Percentiles rank a stretch among this genome's conserved stretches.
Conservation (phyloP, 1,140 invertebrate genomes). For the Psilanteris sp. region DNA sequence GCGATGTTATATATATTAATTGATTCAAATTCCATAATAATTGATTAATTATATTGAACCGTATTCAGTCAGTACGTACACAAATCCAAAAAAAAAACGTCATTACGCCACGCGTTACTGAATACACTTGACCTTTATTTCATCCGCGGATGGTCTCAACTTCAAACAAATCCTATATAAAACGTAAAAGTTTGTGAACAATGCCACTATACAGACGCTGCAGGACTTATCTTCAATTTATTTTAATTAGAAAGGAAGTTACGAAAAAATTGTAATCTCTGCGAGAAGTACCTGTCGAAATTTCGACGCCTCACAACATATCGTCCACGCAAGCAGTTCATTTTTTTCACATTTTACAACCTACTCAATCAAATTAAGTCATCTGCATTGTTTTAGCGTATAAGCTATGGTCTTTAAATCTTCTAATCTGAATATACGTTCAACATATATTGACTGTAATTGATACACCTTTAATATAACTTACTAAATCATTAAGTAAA, state of each 20-base stretch:
- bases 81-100: constrained; percentile 60
- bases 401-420: too few relatives aligned
- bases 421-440: too few relatives aligned
- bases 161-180: constrained; percentile 65
- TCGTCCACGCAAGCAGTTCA: constrained; percentile 34
- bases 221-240: constrained; percentile 74
- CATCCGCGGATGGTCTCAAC: constrained; percentile 67
- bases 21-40: constrained; percentile 6
- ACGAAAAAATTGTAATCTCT: constrained; percentile 71
- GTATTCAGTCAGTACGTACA: constrained; percentile 39
- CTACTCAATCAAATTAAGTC: constrained; percentile 54
- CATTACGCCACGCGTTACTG: constrained; percentile 58
- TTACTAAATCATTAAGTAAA: too few relatives aligned
- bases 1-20: too few relatives aligned
- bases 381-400: constrained; percentile 62
- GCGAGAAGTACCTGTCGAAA: constrained; percentile 65
- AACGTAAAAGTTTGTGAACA: constrained; percentile 69
- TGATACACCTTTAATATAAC: too few relatives aligned
- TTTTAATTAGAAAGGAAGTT: constrained; percentile 78
- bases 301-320: constrained; percentile 64
- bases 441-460: too few relatives aligned
- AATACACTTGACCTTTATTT: constrained; percentile 79
- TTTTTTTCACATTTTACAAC: constrained; percentile 46
- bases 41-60: constrained; percentile 21
- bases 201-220: constrained; percentile 64